Conservation (phyloP, 2,888 invertebrate genomes). For the Timandra comae region DNA sequence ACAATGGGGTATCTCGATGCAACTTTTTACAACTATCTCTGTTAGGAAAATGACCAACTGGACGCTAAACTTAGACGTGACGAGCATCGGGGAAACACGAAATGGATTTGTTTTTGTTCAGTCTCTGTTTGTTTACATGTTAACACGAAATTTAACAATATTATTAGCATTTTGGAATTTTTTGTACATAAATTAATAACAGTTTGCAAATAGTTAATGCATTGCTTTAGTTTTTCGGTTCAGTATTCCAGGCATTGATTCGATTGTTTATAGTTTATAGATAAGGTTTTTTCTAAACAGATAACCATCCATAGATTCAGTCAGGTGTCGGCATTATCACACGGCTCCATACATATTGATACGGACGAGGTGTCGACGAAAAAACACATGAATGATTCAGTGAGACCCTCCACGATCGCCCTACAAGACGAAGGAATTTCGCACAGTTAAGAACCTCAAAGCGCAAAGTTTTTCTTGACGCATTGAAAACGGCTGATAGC, state of each 20-base stretch:
- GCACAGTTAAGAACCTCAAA: conserved; percentile 58
- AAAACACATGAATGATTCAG: conserved; percentile 74
- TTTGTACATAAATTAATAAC: too few relatives aligned
- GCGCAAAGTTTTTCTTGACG: conserved; percentile 53
- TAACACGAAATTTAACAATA: too few relatives aligned
- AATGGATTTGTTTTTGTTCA: too few relatives aligned
- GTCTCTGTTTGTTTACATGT: too few relatives aligned
- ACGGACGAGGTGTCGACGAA: conserved; percentile 66
- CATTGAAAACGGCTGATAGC: conserved; percentile 62
- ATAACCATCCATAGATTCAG: conserved; percentile 4
- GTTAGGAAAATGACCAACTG: conserved; percentile 11
- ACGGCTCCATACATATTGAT: conserved; percentile 65
- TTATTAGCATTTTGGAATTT: too few relatives aligned
- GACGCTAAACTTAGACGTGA: not conserved
- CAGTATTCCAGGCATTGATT: too few relatives aligned
- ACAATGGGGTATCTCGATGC: conserved; percentile 21
- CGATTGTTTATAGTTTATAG: too few relatives aligned
- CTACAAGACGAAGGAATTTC: conserved; percentile 68
- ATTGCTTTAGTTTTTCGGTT: too few relatives aligned
- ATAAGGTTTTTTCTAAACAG: too few relatives aligned
- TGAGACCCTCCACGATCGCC: conserved; percentile 57
- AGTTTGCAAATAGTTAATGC: too few relatives aligned
- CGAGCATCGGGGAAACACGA: not conserved
- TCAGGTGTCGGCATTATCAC: conserved; percentile 51
- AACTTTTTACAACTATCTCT: conserved; percentile 19